A percentile compares a stretch with the other conserved stretches of the same genome.
Evolutionary conservation across 2,797 vertebrate species (phyloP).

Genomic region (Kryptolebias ocellatus): DNA sequence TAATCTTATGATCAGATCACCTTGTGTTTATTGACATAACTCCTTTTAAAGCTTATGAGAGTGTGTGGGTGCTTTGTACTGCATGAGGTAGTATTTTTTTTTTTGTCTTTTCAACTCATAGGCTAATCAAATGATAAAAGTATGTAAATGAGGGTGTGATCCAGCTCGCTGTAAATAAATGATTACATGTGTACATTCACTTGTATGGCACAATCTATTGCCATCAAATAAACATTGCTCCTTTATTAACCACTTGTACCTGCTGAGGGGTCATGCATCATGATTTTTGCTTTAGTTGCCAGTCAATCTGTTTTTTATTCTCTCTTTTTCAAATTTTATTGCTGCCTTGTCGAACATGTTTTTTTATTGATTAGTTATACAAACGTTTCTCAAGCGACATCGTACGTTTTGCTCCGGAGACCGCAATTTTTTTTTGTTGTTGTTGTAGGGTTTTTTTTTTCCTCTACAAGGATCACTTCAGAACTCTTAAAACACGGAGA

Average conservation of each 20-base stretch:
- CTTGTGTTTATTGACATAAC: constrained; percentile 50
- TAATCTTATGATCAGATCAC: constrained; percentile 60
- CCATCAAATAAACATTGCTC: constrained; percentile 35
- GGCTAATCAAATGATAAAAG: constrained; percentile 39
- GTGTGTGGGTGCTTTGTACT: constrained; percentile 11
- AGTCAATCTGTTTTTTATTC: background rate
- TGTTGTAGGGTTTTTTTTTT: too few species aligned
- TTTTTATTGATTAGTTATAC: constrained; percentile 31
- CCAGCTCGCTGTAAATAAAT: constrained; percentile 73
- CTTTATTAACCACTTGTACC: constrained; percentile 31
- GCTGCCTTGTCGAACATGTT: constrained; percentile 12
- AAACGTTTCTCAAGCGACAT: constrained; percentile 23
- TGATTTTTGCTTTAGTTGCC: constrained; percentile 16
- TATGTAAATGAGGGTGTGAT: constrained; percentile 70
- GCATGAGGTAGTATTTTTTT: constrained; percentile 34
- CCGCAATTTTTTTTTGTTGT: background rate
- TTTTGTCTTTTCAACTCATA: constrained; percentile 43
- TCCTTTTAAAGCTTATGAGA: constrained; percentile 27
- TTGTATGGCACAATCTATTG: constrained; percentile 47
- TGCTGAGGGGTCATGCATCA: constrained; percentile 76
- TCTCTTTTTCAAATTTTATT: background rate
- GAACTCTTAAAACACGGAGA: constrained; percentile 82
- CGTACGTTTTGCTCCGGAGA: constrained; percentile 41
- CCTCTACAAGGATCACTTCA: constrained; percentile 72
- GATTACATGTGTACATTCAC: constrained; percentile 62